Evolutionary conservation across 2,888 invertebrate genomes (phyloP).

Genomic region (Lasioglossum leucozonium): DNA sequence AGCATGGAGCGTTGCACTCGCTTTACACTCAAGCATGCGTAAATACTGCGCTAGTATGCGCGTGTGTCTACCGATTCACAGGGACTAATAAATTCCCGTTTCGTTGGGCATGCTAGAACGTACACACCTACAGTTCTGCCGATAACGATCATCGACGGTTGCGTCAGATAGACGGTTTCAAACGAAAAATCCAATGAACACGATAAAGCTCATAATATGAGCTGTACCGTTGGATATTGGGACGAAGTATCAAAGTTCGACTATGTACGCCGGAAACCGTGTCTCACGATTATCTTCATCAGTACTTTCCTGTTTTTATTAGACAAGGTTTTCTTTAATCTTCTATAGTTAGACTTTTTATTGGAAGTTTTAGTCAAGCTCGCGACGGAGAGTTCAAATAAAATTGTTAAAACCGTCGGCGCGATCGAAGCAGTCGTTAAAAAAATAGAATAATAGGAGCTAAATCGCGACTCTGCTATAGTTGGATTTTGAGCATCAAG

Average conservation of each 20-base stretch:
- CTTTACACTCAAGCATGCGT: slow-evolving; percentile 24
- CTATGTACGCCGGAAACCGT: not conserved
- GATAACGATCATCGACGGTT: slow-evolving; percentile 42
- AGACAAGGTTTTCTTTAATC: not conserved
- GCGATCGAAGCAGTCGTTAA: too few relatives aligned
- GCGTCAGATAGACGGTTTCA: slow-evolving; percentile 40
- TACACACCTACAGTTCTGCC: slow-evolving; percentile 30
- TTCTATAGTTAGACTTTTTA: not conserved
- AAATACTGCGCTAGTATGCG: slow-evolving; percentile 26
- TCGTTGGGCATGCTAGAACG: slow-evolving; percentile 7
- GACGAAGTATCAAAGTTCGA: not conserved
- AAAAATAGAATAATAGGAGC: too few relatives aligned
- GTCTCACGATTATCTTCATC: not conserved
- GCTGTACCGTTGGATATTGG: not conserved
- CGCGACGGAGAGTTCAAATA: not conserved
- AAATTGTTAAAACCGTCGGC: too few relatives aligned
- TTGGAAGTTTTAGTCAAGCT: not conserved
- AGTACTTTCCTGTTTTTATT: not conserved
- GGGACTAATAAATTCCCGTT: slow-evolving; percentile 45
- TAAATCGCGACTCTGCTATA: too few relatives aligned
- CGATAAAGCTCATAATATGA: not conserved
- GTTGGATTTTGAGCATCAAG: too few relatives aligned
- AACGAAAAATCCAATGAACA: not conserved
- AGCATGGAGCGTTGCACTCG: slow-evolving; percentile 30
- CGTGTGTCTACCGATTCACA: slow-evolving; percentile 39